These are phyloP conservation scores for Salvelinus alpinus DNA, from an alignment of 2,113 vertebrate species.

Conservation along the genomic window DNA sequence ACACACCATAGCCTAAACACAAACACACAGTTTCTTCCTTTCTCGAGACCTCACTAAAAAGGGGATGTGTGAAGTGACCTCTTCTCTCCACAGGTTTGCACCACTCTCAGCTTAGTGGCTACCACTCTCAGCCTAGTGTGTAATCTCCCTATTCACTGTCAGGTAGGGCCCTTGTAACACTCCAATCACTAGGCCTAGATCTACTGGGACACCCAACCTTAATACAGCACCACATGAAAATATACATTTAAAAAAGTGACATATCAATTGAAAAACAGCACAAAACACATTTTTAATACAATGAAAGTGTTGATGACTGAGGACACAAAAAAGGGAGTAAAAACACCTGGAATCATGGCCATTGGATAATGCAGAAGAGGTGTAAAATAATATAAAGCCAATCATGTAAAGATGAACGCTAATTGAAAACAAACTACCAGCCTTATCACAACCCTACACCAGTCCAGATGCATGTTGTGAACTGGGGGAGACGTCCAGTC, in stretches of 20 bases:
- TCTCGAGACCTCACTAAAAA: constrained; percentile 19
- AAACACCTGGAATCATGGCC: too few species aligned
- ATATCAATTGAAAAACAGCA: neutral
- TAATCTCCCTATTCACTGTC: constrained; percentile 20
- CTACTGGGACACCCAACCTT: neutral
- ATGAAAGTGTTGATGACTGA: neutral
- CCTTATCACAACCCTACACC: too few species aligned
- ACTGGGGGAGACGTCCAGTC: too few species aligned
- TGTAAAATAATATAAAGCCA: too few species aligned
- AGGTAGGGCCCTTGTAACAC: constrained; percentile 10
- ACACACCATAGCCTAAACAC: constrained; percentile 18
- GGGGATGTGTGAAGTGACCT: constrained; percentile 17
- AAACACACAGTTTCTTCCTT: constrained; percentile 15
- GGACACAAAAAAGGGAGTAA: neutral
- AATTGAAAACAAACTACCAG: too few species aligned
- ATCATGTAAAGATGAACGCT: too few species aligned
- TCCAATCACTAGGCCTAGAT: constrained; percentile 1
- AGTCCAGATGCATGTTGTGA: too few species aligned
- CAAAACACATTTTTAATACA: neutral
- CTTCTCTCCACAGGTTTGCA: constrained; percentile 13
- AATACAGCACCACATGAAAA: neutral
- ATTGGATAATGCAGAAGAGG: too few species aligned
- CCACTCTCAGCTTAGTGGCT: neutral
- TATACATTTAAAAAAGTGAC: neutral
- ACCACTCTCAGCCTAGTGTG: constrained; percentile 8